Base-by-base conservation (phyloP, 2,888 invertebrate genomes). In the Cataglyphis rosenhaueri region DNA sequence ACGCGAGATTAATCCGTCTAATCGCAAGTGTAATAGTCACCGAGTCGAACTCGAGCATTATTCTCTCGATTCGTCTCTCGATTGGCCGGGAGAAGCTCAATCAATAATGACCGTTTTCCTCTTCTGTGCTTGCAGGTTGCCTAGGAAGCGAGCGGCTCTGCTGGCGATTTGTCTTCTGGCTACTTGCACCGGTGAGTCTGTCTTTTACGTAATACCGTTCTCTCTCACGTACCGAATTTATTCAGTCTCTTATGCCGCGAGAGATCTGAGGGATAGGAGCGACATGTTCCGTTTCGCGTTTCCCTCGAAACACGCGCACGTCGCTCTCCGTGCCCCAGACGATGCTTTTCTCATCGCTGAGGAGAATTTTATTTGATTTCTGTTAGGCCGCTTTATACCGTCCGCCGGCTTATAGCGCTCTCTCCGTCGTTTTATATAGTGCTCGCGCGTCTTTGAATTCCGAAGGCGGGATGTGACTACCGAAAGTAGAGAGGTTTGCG, bases 141-240 rank as follows among this genome's bases (percentile, higher is more conserved):
- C 88, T 66, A 84, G 88, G 84, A 87, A 88, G 84, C 83, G 90
- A 61, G 81, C 81, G n/a, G 83, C 75, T 64, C 84, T 93, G 68
- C 84, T 92, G 83, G 89, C 86, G 70, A 88, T 92, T 86, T 92
- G 91, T 90, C 89, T 92, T 83, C 66, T 91, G 85, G 88, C 87
- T 84, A 90, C 91, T 76, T 89, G 89, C 84, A 90, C 88, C 29
- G 92, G 93, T 93, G 87, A 93, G 93, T 76, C 68, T 92, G 61
- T 71, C 48, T 57, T 83, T 21, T 35, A 18, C 15, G 21, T 41
- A 2, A 76, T 65, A 18, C n/a, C 35, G 3, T 44, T 65, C 35
- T 65, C 29, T 57, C 10, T 21, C 29, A n/a, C 32, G 32, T 9
- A 44, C n/a, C 9, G 79, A 57, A 78, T 76, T 65, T 82, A 82